Base-by-base conservation (phyloP, 2,888 invertebrate genomes). In the Autographa pulchrina region DNA sequence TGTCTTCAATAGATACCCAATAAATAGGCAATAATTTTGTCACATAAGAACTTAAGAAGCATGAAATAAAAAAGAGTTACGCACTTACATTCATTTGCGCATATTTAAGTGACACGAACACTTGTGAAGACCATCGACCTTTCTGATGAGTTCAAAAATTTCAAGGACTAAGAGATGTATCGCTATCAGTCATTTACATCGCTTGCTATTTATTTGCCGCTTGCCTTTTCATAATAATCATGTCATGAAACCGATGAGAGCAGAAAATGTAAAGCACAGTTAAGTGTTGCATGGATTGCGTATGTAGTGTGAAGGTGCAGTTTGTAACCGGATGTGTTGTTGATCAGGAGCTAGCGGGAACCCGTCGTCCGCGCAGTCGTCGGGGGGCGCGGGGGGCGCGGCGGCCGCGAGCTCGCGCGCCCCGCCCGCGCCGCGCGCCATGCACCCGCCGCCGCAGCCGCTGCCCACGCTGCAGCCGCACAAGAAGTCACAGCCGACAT, bases 401-500 rank as follows among this genome's bases (percentile, higher is more conserved):
- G 64, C 43, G 32, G 64, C 58, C 59, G 68, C 38, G 20, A 77
- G 64, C 20, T 9, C n/a, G 38, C 63, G 76, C 65, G 68, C 68
- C 32, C 31, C 72, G 74, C 54, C 77, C 31, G 74, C 77, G 63
- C 68, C 75, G 67, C 75, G 81, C 68, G 20, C 58, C 62, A 20
- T 65, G 78, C 70, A 65, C 72, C 76, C 68, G 63, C 84, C 56
- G 69, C 77, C 74, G 72, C 81, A 80, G 65, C 70, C 79, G 62
- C 77, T 71, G 74, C 84, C 80, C 74, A 72, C 70, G 62, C 78
- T 68, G 62, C 76, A 69, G 61, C 41, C 82, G 13, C 80, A 82
- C 52, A 86, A 85, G 82, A 91, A 90, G 75, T 87, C 89, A 58
- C 91, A 93, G 77, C 93, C 93, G 68, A 92, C 92, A 76, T 93